Evolutionary conservation across 2,888 invertebrate species (phyloP), one percentile per base, ranked within the genome.

Genomic region (Leptodirus hochenwartii): DNA sequence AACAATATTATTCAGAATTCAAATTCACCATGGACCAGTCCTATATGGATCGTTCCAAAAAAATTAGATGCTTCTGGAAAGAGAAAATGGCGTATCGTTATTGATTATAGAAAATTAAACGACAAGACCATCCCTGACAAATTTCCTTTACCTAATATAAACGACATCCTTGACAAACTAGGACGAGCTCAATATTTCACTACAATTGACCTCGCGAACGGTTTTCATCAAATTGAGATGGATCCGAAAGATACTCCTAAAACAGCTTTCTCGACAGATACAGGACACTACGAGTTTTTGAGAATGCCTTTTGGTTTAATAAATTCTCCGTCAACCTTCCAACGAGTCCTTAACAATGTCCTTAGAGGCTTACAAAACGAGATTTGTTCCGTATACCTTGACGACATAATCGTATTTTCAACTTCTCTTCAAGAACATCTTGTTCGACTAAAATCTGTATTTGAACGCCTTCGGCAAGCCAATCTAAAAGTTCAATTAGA

Each of bases 171-270:
- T 14, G 46, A 49, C 25, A 42, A 46, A 32, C 27, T 48, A 16
- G 47, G 47, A 2, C 35, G 39, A 30, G 41, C 41, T 13, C 29
- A 41, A 15, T 49, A 44, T 27, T 50, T 50, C 30, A 40, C 43
- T 1, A 44, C 40, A 0, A 25, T 50, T 3, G 47, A 51, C 31
- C 30, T 49, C 4, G 43, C 47, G 1, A 39, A 36, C 16, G 49
- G 47, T 1, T 51, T 46, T 27, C 43, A 45, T 27, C 49, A 52
- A 32, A 46, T 51, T 2, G 41, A 41, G 9, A 32, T 50, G 24
- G 29, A 39, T 9, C 22, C 30, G 17, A 33, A 38, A 6, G 41
- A 43, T 13, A 37, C 39, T 12, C 24, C 30, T 29, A 50, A 48
- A 38, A 50, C 49, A 1, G 45, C 47, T 2, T 46, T 47, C 31